phyloP scores from a whole-genome alignment of 2,797 vertebrate genomes.

The Tiaroga cobitis region DNA sequence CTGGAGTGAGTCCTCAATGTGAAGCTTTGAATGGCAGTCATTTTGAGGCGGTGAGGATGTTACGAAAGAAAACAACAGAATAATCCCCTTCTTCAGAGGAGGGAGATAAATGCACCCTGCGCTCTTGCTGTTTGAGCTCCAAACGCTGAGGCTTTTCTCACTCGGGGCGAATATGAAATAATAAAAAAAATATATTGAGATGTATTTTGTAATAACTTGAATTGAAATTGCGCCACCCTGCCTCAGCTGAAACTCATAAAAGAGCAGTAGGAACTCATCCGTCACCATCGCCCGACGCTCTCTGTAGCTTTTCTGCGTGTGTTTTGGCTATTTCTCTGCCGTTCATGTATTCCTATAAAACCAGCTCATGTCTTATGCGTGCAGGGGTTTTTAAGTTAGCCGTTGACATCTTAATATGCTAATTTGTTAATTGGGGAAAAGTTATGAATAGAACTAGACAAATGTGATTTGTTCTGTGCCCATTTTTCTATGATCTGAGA shows the following conservation, averaged over 20 bases:
- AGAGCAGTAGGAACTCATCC: constrained; percentile 78
- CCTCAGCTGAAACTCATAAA: constrained; percentile 79
- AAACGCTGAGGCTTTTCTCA: constrained; percentile 59
- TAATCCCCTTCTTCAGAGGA: constrained; percentile 26
- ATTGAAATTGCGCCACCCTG: constrained; percentile 71
- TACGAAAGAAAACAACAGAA: constrained; percentile 31
- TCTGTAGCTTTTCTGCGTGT: not conserved
- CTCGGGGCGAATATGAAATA: constrained; percentile 61
- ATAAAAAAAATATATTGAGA: constrained; percentile 23
- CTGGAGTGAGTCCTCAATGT: constrained; percentile 51
- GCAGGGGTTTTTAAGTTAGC: not conserved
- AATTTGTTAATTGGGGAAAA: constrained; percentile 6
- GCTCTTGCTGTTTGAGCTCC: constrained; percentile 12
- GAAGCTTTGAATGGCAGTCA: constrained; percentile 56
- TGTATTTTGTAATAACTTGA: constrained; percentile 53
- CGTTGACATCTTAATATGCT: not conserved
- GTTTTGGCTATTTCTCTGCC: not conserved
- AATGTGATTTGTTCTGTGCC: too few species aligned
- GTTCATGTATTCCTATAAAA: not conserved
- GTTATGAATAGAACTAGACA: not conserved
- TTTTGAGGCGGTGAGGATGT: constrained; percentile 53
- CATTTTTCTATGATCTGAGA: constrained; percentile 43
- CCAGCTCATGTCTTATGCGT: not conserved
- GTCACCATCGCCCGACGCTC: constrained; percentile 73
- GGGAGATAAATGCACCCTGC: constrained; percentile 14